These are phyloP conservation scores for Andricus curvator DNA, from an alignment of 2,888 invertebrate species.

Conservation along the genomic window DNA sequence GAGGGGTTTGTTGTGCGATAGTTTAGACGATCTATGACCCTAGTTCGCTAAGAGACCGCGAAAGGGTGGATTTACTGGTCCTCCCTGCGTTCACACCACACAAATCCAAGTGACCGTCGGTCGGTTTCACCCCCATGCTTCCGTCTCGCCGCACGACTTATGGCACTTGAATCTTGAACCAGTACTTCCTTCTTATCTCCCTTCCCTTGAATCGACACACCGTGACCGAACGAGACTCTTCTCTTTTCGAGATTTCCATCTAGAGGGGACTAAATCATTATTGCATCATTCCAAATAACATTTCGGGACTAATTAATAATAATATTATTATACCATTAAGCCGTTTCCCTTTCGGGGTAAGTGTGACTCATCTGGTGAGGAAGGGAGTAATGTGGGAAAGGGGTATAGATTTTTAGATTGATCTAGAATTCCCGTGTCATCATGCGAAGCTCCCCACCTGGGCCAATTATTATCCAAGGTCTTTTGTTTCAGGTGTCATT, in stretches of 20 bases:
- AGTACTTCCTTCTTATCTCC: constrained; percentile 52
- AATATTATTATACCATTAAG: too few relatives aligned
- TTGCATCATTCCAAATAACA: too few relatives aligned
- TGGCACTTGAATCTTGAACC: constrained; percentile 70
- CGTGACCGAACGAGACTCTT: constrained; percentile 21
- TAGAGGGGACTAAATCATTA: neutral
- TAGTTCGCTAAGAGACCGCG: constrained; percentile 76
- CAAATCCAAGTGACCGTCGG: constrained; percentile 77
- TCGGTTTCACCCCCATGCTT: constrained; percentile 63
- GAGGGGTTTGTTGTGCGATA: constrained; percentile 73
- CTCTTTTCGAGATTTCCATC: neutral
- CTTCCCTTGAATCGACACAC: constrained; percentile 26
- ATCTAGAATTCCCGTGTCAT: too few relatives aligned
- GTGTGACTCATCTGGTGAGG: too few relatives aligned
- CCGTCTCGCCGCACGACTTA: constrained; percentile 70
- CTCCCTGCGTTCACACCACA: constrained; percentile 76
- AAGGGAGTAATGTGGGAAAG: too few relatives aligned
- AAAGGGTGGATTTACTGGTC: constrained; percentile 77
- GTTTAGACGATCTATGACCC: constrained; percentile 76
- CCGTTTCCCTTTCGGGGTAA: too few relatives aligned
- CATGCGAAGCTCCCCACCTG: too few relatives aligned
- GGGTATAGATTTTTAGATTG: too few relatives aligned
- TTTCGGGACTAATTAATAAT: too few relatives aligned
- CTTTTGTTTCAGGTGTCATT: too few relatives aligned
- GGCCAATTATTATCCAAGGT: too few relatives aligned